Evolutionary conservation across 2,888 invertebrate species (phyloP).

Genomic region (Gortyna flavago): DNA sequence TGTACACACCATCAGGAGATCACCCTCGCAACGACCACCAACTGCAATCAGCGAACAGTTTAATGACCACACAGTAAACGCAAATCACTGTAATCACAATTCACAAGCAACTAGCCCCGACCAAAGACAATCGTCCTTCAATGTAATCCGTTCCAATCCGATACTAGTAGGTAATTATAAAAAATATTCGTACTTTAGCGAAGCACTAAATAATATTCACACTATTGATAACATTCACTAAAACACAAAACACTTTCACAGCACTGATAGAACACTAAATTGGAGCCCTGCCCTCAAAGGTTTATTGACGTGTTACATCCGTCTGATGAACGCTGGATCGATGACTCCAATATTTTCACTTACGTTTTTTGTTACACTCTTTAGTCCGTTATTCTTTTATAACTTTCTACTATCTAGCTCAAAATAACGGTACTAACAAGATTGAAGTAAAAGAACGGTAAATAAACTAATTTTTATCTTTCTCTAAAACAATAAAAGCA

Average conservation of each 20-base stretch:
- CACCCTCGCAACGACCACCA: slow-evolving; percentile 89
- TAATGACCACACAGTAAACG: slow-evolving; percentile 66
- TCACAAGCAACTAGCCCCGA: slow-evolving; percentile 59
- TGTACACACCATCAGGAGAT: slow-evolving; percentile 95
- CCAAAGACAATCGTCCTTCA: slow-evolving; percentile 73
- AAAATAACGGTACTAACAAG: slow-evolving; percentile 84
- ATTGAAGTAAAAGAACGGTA: slow-evolving; percentile 83
- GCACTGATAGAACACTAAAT: slow-evolving; percentile 79
- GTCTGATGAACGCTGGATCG: slow-evolving; percentile 85
- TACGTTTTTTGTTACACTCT: slow-evolving; percentile 65
- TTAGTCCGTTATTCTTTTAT: slow-evolving; percentile 57
- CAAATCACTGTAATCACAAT: slow-evolving; percentile 69
- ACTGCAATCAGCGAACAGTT: slow-evolving; percentile 84
- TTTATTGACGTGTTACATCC: slow-evolving; percentile 90
- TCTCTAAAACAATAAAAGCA: slow-evolving; percentile 78
- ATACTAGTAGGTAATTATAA: slow-evolving; percentile 27
- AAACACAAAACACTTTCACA: slow-evolving; percentile 84
- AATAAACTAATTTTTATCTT: slow-evolving; percentile 85
- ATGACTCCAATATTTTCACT: slow-evolving; percentile 78
- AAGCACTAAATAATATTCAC: slow-evolving; percentile 52
- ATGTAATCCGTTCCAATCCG: slow-evolving; percentile 58
- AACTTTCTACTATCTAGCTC: slow-evolving; percentile 69
- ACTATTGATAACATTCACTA: slow-evolving; percentile 67
- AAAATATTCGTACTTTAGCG: slow-evolving; percentile 32
- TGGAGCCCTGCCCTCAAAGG: slow-evolving; percentile 86